Evolutionary conservation across 2,888 invertebrate species (phyloP).

Genomic region (Coelinius sp.): DNA sequence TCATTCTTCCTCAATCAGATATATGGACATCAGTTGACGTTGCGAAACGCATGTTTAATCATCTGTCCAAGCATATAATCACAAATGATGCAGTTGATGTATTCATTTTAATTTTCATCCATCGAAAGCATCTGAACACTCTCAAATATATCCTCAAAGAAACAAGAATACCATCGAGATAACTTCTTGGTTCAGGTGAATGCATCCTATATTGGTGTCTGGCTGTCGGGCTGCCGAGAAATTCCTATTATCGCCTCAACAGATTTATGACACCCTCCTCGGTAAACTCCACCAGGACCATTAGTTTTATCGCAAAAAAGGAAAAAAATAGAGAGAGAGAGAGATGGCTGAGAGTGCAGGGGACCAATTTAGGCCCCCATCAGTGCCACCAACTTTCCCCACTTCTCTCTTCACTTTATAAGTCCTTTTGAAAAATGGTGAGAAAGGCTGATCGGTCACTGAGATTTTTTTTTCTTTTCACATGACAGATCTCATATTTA

Average conservation of each 20-base stretch:
- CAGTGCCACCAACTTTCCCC: neutral
- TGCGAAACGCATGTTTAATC: neutral
- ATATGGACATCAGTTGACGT: constrained; percentile 7
- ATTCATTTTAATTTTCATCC: neutral
- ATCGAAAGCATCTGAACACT: neutral
- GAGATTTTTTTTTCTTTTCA: neutral
- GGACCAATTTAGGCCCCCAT: neutral
- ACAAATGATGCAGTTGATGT: neutral
- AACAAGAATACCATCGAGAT: neutral
- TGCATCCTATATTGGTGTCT: constrained; percentile 1
- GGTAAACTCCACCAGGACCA: neutral
- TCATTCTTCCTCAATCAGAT: constrained; percentile 20
- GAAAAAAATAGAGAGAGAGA: no score
- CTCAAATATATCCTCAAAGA: neutral
- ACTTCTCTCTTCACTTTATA: neutral
- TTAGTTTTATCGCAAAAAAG: constrained; percentile 29
- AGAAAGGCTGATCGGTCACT: neutral
- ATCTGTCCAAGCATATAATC: neutral
- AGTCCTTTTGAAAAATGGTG: neutral
- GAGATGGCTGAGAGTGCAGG: constrained; percentile 1
- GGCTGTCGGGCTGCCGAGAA: neutral
- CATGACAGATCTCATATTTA: neutral
- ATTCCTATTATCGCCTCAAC: constrained; percentile 16
- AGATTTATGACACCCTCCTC: constrained; percentile 5
- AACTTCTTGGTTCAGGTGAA: neutral